phyloP scores from a whole-genome alignment of 2,113 vertebrate species.

The Notothenia coriiceps region DNA sequence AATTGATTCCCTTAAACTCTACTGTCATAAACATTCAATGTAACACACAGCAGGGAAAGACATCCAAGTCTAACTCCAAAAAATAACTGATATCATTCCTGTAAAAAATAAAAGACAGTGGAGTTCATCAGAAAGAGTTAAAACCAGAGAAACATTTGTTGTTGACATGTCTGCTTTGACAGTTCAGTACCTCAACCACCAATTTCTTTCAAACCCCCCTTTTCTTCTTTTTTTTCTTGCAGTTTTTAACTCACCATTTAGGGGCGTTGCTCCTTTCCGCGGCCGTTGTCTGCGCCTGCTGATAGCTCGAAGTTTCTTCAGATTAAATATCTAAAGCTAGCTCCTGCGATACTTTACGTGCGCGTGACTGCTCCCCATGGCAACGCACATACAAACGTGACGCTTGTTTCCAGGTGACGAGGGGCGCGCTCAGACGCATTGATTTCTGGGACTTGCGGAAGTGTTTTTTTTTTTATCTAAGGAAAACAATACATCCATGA shows the following conservation, averaged over 20 bases:
- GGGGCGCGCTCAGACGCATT: constrained; percentile 20
- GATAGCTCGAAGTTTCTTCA: constrained; percentile 42
- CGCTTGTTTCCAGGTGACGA: constrained; percentile 22
- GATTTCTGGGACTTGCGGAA: constrained; percentile 31
- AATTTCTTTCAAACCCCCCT: background rate
- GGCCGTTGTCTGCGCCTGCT: constrained; percentile 37
- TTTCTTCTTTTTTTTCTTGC: background rate
- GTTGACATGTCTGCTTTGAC: constrained; percentile 33
- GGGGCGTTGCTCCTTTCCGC: constrained; percentile 1
- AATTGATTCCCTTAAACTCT: background rate
- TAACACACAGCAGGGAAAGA: background rate
- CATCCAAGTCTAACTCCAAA: background rate
- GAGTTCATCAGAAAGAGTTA: background rate
- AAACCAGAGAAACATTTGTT: background rate
- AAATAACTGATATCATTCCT: background rate
- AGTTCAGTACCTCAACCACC: background rate
- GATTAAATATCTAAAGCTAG: constrained; percentile 30
- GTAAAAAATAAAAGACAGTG: background rate
- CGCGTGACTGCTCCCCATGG: constrained; percentile 70
- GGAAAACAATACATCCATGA: too few relatives aligned
- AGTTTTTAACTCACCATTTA: constrained; percentile 73
- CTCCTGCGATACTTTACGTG: constrained; percentile 31
- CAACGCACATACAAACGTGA: constrained; percentile 74
- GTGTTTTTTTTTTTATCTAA: too few relatives aligned
- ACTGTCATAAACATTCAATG: background rate